A percentile compares a stretch with the other conserved stretches of the same genome.
These are phyloP conservation scores for Petroica traversi DNA, from an alignment of 2,113 vertebrate genomes.

Conservation along the genomic window DNA sequence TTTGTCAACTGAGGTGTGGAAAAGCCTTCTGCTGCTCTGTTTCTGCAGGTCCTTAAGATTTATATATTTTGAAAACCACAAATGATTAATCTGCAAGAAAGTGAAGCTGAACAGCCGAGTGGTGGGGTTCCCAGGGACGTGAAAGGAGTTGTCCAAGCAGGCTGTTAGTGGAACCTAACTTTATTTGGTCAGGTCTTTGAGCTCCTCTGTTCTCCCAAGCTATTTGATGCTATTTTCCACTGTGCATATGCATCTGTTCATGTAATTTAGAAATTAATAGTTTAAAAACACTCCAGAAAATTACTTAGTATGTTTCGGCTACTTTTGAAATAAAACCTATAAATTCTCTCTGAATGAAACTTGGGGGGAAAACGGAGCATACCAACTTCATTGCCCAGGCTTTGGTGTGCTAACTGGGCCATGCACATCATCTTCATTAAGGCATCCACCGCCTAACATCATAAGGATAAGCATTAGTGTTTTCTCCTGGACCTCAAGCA, in stretches of 20 bases:
- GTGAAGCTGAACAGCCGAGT: background rate
- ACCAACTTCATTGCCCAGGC: background rate
- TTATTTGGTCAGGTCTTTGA: conserved; percentile 14
- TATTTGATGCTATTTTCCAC: conserved; percentile 55
- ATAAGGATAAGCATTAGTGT: background rate
- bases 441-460: background rate
- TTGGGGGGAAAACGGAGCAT: background rate
- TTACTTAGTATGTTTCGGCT: conserved; percentile 31
- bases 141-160: conserved; percentile 12
- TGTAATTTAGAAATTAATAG: conserved; percentile 62
- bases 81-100: conserved; percentile 32
- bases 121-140: background rate
- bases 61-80: conserved; percentile 38
- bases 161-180: conserved; percentile 31
- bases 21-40: conserved; percentile 28
- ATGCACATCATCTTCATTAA: background rate
- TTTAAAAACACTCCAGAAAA: conserved; percentile 47
- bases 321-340: conserved; percentile 56
- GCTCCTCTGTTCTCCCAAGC: background rate
- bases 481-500: conserved; percentile 21
- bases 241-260: conserved; percentile 47
- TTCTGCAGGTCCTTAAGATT: conserved; percentile 15
- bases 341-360: conserved; percentile 33
- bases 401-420: background rate
- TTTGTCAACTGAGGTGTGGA: conserved; percentile 1